phyloP scores from a whole-genome alignment of 2,888 invertebrate genomes.

The Slavum lentiscoides region DNA sequence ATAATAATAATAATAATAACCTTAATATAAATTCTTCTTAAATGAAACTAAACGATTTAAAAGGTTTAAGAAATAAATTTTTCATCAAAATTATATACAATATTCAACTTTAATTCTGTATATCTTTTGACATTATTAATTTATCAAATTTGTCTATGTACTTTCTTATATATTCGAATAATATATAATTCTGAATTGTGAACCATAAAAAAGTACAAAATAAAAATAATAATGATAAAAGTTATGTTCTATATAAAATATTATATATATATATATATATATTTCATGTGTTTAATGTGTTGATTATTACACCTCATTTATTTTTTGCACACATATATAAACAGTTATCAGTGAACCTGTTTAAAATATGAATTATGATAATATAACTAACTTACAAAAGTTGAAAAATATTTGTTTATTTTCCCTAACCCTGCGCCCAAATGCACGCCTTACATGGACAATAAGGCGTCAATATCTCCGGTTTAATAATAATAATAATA shows the following conservation, averaged over 20 bases:
- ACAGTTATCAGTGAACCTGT: not conserved
- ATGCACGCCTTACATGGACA: constrained; percentile 4
- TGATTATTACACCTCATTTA: constrained; percentile 35
- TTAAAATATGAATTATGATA: constrained; percentile 20
- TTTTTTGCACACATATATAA: not conserved
- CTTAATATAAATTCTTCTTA: constrained; percentile 43
- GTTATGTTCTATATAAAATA: constrained; percentile 44
- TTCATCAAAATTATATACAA: constrained; percentile 45
- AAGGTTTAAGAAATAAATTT: constrained; percentile 41
- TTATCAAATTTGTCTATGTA: constrained; percentile 30
- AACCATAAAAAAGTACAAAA: constrained; percentile 25
- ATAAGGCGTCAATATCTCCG: constrained; percentile 25
- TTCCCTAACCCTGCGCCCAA: constrained; percentile 49
- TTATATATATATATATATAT: constrained; percentile 7
- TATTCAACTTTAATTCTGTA: constrained; percentile 20
- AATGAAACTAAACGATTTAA: constrained; percentile 43
- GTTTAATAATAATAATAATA: constrained; percentile 40
- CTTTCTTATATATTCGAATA: constrained; percentile 7
- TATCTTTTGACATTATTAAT: not conserved
- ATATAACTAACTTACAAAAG: constrained; percentile 12
- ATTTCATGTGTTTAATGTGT: constrained; percentile 26
- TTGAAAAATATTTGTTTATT: constrained; percentile 38
- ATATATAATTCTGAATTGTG: constrained; percentile 23
- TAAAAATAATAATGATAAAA: constrained; percentile 26
- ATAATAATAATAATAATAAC: constrained; percentile 32